Percentiles rank a stretch among this genome's conserved stretches.
Evolutionary conservation across 2,888 invertebrate species (phyloP).

Genomic region (Pedicia rivosa): DNA sequence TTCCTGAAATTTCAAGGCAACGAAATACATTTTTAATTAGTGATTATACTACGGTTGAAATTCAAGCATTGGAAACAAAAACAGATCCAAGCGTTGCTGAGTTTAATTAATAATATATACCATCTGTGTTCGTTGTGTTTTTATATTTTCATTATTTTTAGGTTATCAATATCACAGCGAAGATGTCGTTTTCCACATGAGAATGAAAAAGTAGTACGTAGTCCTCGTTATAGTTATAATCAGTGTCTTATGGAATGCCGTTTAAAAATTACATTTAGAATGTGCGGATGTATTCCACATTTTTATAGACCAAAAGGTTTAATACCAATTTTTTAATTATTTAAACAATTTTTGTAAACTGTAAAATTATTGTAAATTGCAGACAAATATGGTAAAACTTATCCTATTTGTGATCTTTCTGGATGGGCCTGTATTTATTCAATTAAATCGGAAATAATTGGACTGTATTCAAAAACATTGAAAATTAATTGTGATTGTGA

Average conservation of each 20-base stretch:
- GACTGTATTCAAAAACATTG: conserved; percentile 33
- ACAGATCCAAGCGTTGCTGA: conserved; percentile 38
- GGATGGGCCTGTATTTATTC: conserved; percentile 45
- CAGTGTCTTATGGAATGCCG: conserved; percentile 59
- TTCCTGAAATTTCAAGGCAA: conserved; percentile 47
- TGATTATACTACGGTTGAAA: conserved; percentile 42
- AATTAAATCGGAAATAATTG: conserved; percentile 40
- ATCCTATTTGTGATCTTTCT: conserved; percentile 38
- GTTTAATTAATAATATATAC: conserved; percentile 28
- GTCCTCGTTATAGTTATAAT: conserved; percentile 50
- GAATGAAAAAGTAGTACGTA: conserved; percentile 42
- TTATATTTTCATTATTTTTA: background rate
- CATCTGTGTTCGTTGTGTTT: background rate
- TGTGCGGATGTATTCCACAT: conserved; percentile 57
- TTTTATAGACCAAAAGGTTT: conserved; percentile 52
- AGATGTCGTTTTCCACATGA: conserved; percentile 53
- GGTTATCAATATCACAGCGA: conserved; percentile 44
- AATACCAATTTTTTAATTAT: too few species aligned
- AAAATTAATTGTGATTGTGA: conserved; percentile 50
- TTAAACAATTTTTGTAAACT: too few species aligned
- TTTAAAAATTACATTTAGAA: conserved; percentile 38
- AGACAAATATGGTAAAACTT: background rate
- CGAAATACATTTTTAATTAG: conserved; percentile 34
- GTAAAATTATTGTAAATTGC: too few species aligned
- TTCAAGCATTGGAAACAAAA: conserved; percentile 41